Conservation (phyloP, 2,888 invertebrate genomes). For the Xestia ashworthii region DNA sequence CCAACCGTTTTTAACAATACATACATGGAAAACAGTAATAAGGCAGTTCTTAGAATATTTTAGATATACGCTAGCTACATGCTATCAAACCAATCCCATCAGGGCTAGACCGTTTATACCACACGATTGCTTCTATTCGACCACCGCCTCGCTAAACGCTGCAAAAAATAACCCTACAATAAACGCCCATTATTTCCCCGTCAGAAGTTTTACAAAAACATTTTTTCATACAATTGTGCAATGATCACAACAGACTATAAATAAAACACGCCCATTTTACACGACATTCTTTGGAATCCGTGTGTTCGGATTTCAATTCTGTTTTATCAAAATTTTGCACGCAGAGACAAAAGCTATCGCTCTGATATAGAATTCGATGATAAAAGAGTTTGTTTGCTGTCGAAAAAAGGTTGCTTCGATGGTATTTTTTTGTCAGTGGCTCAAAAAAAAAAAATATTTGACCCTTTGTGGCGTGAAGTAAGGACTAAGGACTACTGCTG, state of each 20-base stretch:
- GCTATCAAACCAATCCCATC: constrained; percentile 8
- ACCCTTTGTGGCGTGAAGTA: constrained; percentile 12
- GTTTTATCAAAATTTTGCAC: constrained; percentile 66
- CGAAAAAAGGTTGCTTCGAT: constrained; percentile 24
- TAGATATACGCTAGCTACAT: neutral
- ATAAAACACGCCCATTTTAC: constrained; percentile 85
- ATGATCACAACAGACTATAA: constrained; percentile 85
- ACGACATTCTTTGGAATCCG: constrained; percentile 56
- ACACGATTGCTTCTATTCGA: constrained; percentile 56
- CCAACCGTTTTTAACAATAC: too few species aligned
- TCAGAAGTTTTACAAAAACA: constrained; percentile 71
- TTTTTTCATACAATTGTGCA: constrained; percentile 78
- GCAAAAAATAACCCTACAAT: constrained; percentile 69
- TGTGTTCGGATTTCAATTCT: constrained; percentile 64
- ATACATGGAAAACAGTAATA: too few species aligned
- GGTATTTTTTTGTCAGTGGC: neutral
- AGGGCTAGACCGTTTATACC: constrained; percentile 12
- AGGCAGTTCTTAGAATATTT: too few species aligned
- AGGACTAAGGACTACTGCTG: neutral
- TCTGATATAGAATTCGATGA: constrained; percentile 46
- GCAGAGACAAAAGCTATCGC: constrained; percentile 65
- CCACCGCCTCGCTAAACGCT: constrained; percentile 44
- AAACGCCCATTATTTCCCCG: constrained; percentile 74
- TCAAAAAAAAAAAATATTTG: constrained; percentile 11
- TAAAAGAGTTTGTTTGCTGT: constrained; percentile 47